phyloP scores from a whole-genome alignment of 1,140 invertebrate genomes.

The Oedothorax gibbosus region DNA sequence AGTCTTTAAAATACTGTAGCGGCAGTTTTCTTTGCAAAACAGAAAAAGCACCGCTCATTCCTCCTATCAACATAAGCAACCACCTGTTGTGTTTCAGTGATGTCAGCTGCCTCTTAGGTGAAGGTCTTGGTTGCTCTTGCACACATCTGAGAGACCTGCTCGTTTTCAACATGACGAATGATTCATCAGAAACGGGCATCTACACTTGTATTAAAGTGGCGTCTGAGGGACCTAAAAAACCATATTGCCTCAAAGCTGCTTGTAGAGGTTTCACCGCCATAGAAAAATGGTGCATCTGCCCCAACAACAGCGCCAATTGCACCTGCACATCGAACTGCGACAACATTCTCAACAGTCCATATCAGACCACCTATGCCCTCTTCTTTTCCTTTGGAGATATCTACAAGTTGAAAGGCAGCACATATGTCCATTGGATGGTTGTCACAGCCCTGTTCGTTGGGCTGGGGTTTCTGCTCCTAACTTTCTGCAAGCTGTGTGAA shows the following conservation, averaged over 20 bases:
- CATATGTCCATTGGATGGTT: conserved; percentile 38
- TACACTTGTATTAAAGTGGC: conserved; percentile 42
- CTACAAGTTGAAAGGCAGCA: conserved; percentile 24
- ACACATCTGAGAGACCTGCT: conserved; percentile 36
- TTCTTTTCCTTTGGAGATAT: conserved; percentile 53
- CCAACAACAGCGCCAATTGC: conserved; percentile 22
- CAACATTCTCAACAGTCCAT: conserved; percentile 2
- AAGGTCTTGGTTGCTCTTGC: conserved; percentile 8
- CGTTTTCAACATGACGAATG: conserved; percentile 52
- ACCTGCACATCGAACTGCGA: conserved; percentile 43
- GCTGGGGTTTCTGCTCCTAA: conserved; percentile 35
- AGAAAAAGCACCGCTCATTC: background rate
- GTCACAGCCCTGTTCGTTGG: conserved; percentile 38
- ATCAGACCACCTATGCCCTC: conserved; percentile 45
- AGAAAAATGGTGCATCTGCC: conserved; percentile 49
- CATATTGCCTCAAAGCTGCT: conserved; percentile 42
- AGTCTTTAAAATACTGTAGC: conserved; percentile 37
- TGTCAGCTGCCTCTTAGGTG: conserved; percentile 31
- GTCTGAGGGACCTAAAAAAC: conserved; percentile 26
- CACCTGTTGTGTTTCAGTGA: conserved; percentile 51
- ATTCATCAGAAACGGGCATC: conserved; percentile 22
- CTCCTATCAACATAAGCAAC: conserved; percentile 37
- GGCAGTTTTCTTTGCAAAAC: conserved; percentile 44
- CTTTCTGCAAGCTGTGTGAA: conserved; percentile 42
- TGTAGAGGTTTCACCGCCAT: conserved; percentile 48